Base-by-base conservation (phyloP, 2,797 vertebrate species). In the Scolopax bukidnonensis region DNA sequence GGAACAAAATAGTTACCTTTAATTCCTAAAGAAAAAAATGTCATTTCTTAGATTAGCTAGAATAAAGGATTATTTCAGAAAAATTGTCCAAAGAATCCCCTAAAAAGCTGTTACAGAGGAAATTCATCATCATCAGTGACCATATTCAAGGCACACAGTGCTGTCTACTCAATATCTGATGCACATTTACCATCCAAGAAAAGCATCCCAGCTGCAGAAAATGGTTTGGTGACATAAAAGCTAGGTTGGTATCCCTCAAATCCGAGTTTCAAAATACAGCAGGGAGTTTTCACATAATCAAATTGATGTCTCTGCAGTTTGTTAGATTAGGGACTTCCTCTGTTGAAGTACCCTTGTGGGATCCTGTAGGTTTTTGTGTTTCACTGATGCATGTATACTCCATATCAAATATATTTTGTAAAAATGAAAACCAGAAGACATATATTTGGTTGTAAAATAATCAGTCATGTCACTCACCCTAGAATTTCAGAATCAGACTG, bases 241-340 rank as follows among this genome's bases (percentile, higher is more conserved):
- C 16, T 32, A 67, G 51, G 18, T 61, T 73, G 54, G 45, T 81
- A 48, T 81, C 25, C 65, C 20, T 90, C 83, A 79, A 94, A 88
- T 63, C 32, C 57, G 50, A 69, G 69, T 61, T 86, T 82, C 12
- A 9, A 88, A 80, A 74, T 76, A 40, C 48, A 94, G 19, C 73
- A 82, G 43, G 16, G 69, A 76, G 11, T 86, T 96, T 93, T 95
- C 69, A 93, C 12, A 9, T 70, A 73, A 86, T 84, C 61, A 95
- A 36, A 79, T 24, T 56, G 23, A 76, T 64, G 48, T 76, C 12
- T 86, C 38, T 81, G 83, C 23, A 28, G 19, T 79, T 94, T 92
- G 16, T 75, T 73, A 16, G 23, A 51, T 54, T n/a, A 76, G 32
- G 75, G 25, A 68, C 5, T 78, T 81, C 47, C n/a, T 76, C 65